phyloP scores from a whole-genome alignment of 2,797 vertebrate genomes.

The Mycteria americana region DNA sequence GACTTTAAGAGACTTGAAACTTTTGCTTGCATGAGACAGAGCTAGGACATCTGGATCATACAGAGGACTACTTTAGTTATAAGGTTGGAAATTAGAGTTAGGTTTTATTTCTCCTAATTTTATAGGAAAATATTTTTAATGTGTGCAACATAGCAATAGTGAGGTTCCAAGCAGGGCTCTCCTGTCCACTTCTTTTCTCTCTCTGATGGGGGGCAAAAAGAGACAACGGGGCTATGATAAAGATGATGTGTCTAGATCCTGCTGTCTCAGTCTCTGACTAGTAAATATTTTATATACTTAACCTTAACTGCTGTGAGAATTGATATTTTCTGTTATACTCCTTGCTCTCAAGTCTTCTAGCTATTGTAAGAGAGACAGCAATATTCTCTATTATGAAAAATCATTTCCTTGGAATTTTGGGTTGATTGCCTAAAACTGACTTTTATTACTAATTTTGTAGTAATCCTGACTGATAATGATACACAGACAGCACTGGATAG shows the following conservation, averaged over 20 bases:
- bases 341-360: background rate
- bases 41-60: background rate
- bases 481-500: background rate
- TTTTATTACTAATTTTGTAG: background rate
- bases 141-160: background rate
- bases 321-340: background rate
- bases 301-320: background rate
- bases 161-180: background rate
- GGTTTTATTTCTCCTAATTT: background rate
- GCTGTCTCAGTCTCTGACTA: background rate
- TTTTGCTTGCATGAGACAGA: background rate
- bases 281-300: slow-evolving; percentile 13
- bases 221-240: background rate
- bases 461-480: background rate
- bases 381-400: background rate
- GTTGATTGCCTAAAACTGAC: background rate
- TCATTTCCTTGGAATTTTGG: background rate
- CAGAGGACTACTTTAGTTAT: background rate
- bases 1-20: background rate
- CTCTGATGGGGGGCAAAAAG: background rate
- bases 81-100: background rate
- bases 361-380: background rate
- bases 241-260: background rate
- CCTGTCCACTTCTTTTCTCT: background rate
- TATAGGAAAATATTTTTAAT: background rate